A percentile compares a stretch with the other conserved stretches of the same genome.
Evolutionary conservation across 2,888 invertebrate species (phyloP).

Genomic region (Dyspetes luteomarginatus): DNA sequence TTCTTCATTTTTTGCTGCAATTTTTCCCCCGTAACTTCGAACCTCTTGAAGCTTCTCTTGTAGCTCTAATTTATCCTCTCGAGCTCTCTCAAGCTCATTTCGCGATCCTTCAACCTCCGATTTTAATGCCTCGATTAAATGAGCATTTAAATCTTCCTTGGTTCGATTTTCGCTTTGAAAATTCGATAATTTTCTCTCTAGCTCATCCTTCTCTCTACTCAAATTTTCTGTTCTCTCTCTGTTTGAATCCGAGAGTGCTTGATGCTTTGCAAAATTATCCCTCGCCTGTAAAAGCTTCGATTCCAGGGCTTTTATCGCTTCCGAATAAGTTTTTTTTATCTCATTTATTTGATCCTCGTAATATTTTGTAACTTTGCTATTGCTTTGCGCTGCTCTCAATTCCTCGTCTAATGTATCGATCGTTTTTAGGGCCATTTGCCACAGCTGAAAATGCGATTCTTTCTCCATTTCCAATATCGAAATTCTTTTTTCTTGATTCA

Average conservation of each 20-base stretch:
- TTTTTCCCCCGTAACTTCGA: slow-evolving; percentile 80
- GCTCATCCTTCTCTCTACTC: slow-evolving; percentile 84
- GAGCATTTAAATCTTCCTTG: slow-evolving; percentile 69
- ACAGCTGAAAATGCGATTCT: slow-evolving; percentile 87
- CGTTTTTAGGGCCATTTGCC: slow-evolving; percentile 88
- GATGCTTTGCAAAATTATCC: slow-evolving; percentile 82
- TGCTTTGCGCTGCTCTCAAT: slow-evolving; percentile 84
- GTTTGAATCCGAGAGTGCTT: slow-evolving; percentile 79
- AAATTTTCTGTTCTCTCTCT: slow-evolving; percentile 84
- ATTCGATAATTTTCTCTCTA: slow-evolving; percentile 74
- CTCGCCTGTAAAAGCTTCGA: slow-evolving; percentile 85
- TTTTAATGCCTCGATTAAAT: slow-evolving; percentile 58
- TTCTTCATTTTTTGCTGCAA: slow-evolving; percentile 83
- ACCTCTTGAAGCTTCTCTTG: slow-evolving; percentile 83
- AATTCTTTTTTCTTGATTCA: slow-evolving; percentile 78
- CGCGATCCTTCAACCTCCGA: slow-evolving; percentile 75
- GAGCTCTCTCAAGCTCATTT: slow-evolving; percentile 73
- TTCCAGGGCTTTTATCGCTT: slow-evolving; percentile 85
- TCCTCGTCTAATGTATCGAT: slow-evolving; percentile 88
- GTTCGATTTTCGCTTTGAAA: slow-evolving; percentile 68
- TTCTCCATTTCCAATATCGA: slow-evolving; percentile 85
- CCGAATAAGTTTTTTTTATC: slow-evolving; percentile 84
- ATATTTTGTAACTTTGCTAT: slow-evolving; percentile 69
- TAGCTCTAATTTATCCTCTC: slow-evolving; percentile 76
- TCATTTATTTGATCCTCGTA: slow-evolving; percentile 76